Base-by-base conservation (phyloP, 2,113 vertebrate species). In the Ondatra zibethicus region DNA sequence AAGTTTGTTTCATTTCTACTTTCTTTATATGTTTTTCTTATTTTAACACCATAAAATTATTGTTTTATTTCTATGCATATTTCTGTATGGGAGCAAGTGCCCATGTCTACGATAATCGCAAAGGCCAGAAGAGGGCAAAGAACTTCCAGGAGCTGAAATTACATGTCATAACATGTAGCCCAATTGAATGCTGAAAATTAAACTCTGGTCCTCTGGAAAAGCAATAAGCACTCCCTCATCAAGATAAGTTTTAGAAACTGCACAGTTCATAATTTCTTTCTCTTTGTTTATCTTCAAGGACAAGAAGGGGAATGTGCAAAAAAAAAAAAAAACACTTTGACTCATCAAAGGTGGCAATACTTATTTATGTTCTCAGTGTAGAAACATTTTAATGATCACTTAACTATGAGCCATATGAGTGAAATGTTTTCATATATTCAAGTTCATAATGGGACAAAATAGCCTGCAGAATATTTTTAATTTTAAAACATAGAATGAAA, bases 291-390 rank as follows among this genome's bases (percentile, higher is more conserved):
- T 88, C 33, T 95, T n/a, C 25, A 91, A 91, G 55, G 36, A 77
- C 39, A 95, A 45, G 21, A 50, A 77, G 39, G 73, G 7, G 9
- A 36, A 93, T 88, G 42, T 25, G 89, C 27, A 86, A 81, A 61
- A 36, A 91, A 89, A 92, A 86, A 81, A 61, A 36, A 91, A 89
- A 92, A n/a, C 89, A 50, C 91, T 93, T 86, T 91, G 50, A 7
- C 13, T 96, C 96, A 96, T 95, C 52, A 80, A 92, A 96, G 92
- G 12, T 82, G 39, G 75, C 8, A 55, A 55, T 55, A 39, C 3
- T 90, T 70, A 70, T 94, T 95, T 96, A 12, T 39, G 92, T 76
- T 61, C 36, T 92, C 52, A 93, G 33, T 58, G 8, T 68, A 75
- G 11, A 92, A 93, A 12, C 73, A 2, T 91, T 70, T 91, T 80